Conservation (phyloP, 2,797 vertebrate genomes). For the Phalanger gymnotis region DNA sequence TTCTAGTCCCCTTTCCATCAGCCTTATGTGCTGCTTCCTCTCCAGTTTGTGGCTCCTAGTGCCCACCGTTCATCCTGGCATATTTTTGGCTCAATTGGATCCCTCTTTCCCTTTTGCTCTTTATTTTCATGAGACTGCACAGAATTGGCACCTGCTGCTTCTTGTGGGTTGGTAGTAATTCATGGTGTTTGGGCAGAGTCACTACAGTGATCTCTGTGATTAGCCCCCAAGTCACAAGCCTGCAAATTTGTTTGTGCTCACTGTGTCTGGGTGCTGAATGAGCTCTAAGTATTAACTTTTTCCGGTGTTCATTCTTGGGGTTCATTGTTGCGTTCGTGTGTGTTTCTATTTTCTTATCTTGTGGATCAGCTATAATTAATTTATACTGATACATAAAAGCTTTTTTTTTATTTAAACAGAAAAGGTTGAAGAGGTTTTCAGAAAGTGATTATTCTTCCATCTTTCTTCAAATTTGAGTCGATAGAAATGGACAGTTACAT, state of each 20-base stretch:
- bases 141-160: not conserved
- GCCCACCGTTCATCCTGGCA: not conserved
- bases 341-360: not conserved
- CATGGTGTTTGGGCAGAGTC: not conserved
- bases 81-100: not conserved
- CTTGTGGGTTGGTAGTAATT: not conserved
- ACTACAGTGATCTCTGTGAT: not conserved
- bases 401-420: slow-evolving; percentile 40
- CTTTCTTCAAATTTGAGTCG: not conserved
- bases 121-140: not conserved
- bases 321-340: not conserved
- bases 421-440: slow-evolving; percentile 5
- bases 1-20: not conserved
- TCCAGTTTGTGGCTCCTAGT: not conserved
- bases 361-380: not conserved
- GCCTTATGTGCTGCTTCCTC: not conserved
- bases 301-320: not conserved
- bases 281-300: not conserved
- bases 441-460: not conserved
- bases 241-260: not conserved
- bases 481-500: not conserved
- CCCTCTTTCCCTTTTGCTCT: not conserved
- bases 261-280: not conserved
- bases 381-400: not conserved
- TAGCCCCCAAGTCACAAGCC: not conserved